Percentiles rank a stretch among this genome's conserved stretches.
phyloP scores from a whole-genome alignment of 2,888 invertebrate species.

The Calliphora vomitoria region DNA sequence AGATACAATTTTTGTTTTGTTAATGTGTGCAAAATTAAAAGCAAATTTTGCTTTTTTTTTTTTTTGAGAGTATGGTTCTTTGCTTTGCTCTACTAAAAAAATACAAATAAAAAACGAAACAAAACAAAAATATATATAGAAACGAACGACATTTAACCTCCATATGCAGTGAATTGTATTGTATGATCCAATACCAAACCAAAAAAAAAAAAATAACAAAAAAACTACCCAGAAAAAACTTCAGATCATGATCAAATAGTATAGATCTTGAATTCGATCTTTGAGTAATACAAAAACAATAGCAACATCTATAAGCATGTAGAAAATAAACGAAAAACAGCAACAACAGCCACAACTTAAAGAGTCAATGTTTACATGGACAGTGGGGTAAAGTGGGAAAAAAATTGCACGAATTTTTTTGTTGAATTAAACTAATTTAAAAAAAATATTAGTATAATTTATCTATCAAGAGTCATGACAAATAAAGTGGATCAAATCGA shows the following conservation, averaged over 20 bases:
- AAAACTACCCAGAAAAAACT: slow-evolving; percentile 32
- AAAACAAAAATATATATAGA: slow-evolving; percentile 31
- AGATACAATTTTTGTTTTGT: slow-evolving; percentile 6
- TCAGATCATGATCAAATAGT: slow-evolving; percentile 70
- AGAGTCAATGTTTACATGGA: slow-evolving; percentile 25
- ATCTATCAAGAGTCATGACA: neutral
- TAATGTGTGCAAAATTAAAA: slow-evolving; percentile 63
- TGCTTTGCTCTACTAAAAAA: slow-evolving; percentile 46
- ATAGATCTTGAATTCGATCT: slow-evolving; percentile 67
- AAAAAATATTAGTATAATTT: too few relatives aligned
- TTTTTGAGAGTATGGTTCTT: slow-evolving; percentile 58
- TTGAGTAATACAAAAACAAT: slow-evolving; percentile 20
- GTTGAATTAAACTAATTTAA: neutral
- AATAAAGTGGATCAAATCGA: too few relatives aligned
- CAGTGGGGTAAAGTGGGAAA: slow-evolving; percentile 14
- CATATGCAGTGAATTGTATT: slow-evolving; percentile 63
- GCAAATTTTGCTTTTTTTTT: slow-evolving; percentile 43
- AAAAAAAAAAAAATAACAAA: slow-evolving; percentile 18
- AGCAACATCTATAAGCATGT: slow-evolving; percentile 16
- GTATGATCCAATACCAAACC: slow-evolving; percentile 48
- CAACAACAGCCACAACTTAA: slow-evolving; percentile 12
- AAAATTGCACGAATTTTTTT: neutral
- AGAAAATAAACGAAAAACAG: slow-evolving; percentile 23
- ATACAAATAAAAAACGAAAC: slow-evolving; percentile 18
- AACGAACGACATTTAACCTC: slow-evolving; percentile 72